Conservation (phyloP, 2,113 vertebrate species). For the Tragelaphus buxtoni region DNA sequence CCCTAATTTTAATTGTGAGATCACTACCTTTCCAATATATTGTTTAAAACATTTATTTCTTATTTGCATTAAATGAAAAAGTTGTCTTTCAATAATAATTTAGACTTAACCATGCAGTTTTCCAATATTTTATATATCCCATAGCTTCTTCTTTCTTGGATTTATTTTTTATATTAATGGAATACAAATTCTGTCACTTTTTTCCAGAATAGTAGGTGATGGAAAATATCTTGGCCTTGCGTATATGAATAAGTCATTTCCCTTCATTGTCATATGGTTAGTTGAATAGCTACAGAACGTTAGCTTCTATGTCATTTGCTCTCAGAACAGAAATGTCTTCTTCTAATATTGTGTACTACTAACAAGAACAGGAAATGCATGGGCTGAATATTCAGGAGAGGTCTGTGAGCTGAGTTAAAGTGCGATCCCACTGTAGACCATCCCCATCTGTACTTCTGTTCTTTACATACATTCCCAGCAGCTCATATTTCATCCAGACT, state of each 20-base stretch:
- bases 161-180: background rate
- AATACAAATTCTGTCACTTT: background rate
- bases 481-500: background rate
- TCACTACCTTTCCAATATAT: background rate
- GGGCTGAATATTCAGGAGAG: background rate
- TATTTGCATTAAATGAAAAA: background rate
- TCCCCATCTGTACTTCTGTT: background rate
- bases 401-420: background rate
- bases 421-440: fast-evolving
- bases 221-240: background rate
- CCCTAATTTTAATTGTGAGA: background rate
- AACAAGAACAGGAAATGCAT: background rate
- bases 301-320: background rate
- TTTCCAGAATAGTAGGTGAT: background rate
- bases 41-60: background rate
- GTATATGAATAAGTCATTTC: background rate
- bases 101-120: background rate
- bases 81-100: background rate
- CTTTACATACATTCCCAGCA: background rate
- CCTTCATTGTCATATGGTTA: background rate
- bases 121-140: background rate
- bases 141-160: background rate
- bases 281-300: background rate
- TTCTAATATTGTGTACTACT: background rate
- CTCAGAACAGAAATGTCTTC: background rate